Percentiles rank a stretch among this genome's conserved stretches.
These are phyloP conservation scores for Nothocercus julius DNA, from an alignment of 2,113 vertebrate species.

Conservation along the genomic window DNA sequence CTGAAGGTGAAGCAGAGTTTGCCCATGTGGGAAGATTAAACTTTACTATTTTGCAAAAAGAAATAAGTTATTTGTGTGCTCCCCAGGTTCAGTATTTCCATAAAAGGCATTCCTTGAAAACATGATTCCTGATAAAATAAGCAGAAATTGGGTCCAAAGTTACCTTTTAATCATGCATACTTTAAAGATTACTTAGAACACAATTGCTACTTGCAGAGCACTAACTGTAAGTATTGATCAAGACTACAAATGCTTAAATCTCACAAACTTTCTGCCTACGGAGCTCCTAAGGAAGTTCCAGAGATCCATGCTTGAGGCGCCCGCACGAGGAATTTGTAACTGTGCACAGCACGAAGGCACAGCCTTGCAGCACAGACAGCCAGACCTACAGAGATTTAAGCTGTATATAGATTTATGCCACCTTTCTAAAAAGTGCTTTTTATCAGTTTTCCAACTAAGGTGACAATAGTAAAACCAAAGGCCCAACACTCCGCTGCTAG, in stretches of 20 bases:
- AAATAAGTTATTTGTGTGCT: not conserved
- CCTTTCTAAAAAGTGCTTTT: not conserved
- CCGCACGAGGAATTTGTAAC: not conserved
- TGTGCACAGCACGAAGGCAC: not conserved
- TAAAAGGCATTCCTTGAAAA: not conserved
- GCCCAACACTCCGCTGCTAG: not conserved
- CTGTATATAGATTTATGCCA: rapidly evolving
- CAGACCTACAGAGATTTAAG: not conserved
- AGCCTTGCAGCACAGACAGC: not conserved
- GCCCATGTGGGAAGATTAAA: too few relatives aligned
- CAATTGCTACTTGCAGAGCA: not conserved
- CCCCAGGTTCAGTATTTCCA: not conserved
- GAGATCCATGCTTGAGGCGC: not conserved
- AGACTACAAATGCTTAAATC: not conserved
- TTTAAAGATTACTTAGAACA: not conserved
- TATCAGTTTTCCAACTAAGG: not conserved
- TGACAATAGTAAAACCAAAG: not conserved
- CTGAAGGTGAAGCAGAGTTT: too few relatives aligned
- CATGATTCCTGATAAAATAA: not conserved
- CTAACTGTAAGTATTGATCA: not conserved
- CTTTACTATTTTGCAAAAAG: not conserved
- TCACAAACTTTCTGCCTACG: not conserved
- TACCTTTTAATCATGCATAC: not conserved
- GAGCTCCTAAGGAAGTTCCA: not conserved
- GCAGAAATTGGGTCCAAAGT: not conserved